Conservation (phyloP, 2,797 vertebrate genomes). For the Danio tinwini region DNA sequence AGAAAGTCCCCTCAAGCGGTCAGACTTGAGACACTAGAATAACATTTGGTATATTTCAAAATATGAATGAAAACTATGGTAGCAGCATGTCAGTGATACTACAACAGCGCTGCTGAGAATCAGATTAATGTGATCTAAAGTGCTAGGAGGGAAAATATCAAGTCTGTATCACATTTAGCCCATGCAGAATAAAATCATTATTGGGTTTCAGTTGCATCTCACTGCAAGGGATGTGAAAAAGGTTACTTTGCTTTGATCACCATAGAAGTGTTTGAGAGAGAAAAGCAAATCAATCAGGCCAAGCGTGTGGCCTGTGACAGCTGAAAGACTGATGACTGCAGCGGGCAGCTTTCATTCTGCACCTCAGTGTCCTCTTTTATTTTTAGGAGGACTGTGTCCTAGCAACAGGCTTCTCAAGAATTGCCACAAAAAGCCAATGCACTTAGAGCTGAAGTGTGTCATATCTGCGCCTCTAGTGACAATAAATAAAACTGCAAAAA, state of each 20-base stretch:
- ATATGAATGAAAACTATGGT: too few species aligned
- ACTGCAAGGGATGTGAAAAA: conserved; percentile 3
- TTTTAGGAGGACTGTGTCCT: conserved; percentile 62
- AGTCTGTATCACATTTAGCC: neutral
- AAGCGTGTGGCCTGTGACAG: conserved; percentile 29
- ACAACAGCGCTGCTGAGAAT: neutral
- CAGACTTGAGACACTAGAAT: too few species aligned
- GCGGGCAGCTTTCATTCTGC: conserved; percentile 44
- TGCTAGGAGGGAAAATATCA: neutral
- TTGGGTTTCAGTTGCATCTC: conserved; percentile 11
- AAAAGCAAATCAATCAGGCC: conserved; percentile 32
- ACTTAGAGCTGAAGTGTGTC: conserved; percentile 5
- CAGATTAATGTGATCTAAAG: neutral
- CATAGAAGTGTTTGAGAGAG: conserved; percentile 16
- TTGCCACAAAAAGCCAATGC: conserved; percentile 36
- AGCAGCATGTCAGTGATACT: too few species aligned
- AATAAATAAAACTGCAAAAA: neutral
- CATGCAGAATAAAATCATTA: neutral
- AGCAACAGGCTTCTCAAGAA: conserved; percentile 64
- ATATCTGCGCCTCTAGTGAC: conserved; percentile 5
- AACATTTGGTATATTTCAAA: too few species aligned
- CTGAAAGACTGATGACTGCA: conserved; percentile 30
- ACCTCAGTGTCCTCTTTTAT: conserved; percentile 51
- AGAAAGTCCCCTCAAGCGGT: too few species aligned
- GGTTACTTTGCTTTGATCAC: conserved; percentile 24